These are phyloP conservation scores for Griposia aprilina DNA, from an alignment of 2,888 invertebrate genomes.

Conservation along the genomic window DNA sequence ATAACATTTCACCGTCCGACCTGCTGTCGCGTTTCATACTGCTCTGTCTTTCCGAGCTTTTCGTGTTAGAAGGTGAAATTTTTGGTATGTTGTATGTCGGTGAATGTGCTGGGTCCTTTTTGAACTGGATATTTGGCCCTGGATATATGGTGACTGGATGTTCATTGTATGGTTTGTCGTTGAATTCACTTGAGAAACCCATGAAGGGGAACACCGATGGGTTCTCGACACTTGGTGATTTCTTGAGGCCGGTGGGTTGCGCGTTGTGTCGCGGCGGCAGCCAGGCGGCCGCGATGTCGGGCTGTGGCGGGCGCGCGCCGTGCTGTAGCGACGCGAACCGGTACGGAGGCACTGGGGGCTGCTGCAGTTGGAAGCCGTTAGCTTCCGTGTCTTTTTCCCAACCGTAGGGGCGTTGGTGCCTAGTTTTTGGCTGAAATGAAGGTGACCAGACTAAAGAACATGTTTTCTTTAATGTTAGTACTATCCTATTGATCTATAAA, in stretches of 20 bases:
- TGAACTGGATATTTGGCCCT: slow-evolving; percentile 87
- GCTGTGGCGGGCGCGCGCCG: slow-evolving; percentile 87
- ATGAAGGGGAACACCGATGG: slow-evolving; percentile 88
- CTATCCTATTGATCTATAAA: neutral
- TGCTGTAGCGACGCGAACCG: slow-evolving; percentile 93
- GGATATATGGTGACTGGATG: slow-evolving; percentile 93
- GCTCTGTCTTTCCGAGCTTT: slow-evolving; percentile 81
- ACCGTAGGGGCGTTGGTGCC: slow-evolving; percentile 94
- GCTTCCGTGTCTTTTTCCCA: slow-evolving; percentile 91
- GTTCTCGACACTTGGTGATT: slow-evolving; percentile 86
- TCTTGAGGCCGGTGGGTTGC: slow-evolving; percentile 75
- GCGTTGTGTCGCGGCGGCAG: slow-evolving; percentile 82
- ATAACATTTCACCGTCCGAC: slow-evolving; percentile 86
- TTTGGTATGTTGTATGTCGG: slow-evolving; percentile 85
- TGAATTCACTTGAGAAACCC: slow-evolving; percentile 88
- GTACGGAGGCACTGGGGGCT: slow-evolving; percentile 91
- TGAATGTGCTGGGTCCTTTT: slow-evolving; percentile 80
- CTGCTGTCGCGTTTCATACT: slow-evolving; percentile 82
- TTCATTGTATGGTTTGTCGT: slow-evolving; percentile 90
- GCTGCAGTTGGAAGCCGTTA: slow-evolving; percentile 87
- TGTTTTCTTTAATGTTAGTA: neutral
- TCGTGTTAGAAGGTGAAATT: slow-evolving; percentile 85
- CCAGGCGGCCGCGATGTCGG: slow-evolving; percentile 82
- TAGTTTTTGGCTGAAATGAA: slow-evolving; percentile 93
- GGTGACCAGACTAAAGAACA: neutral